Evolutionary conservation across 2,113 vertebrate genomes (phyloP).

Genomic region (Callochromis pleurospilus): DNA sequence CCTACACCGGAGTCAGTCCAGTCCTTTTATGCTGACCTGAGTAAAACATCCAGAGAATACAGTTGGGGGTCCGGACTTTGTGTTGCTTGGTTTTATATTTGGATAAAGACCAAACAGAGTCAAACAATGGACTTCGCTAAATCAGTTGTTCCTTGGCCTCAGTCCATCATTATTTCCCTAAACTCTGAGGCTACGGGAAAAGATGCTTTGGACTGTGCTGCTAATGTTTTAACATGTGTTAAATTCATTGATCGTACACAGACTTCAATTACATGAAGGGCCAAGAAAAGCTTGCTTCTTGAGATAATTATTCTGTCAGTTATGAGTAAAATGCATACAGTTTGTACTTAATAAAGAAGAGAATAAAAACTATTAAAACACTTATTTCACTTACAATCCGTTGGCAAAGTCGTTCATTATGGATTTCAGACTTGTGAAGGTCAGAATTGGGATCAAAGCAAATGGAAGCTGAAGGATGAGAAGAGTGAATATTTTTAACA

Average conservation of each 20-base stretch:
- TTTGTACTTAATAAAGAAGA: neutral
- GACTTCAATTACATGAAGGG: neutral
- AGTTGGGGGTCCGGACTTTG: neutral
- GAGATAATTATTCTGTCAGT: neutral
- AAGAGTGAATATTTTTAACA: neutral
- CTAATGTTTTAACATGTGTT: neutral
- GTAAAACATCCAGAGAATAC: neutral
- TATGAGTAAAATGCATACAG: neutral
- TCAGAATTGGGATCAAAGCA: constrained; percentile 92
- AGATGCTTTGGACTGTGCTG: neutral
- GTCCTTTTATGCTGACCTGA: neutral
- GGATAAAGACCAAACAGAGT: neutral
- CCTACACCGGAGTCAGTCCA: neutral
- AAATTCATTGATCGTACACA: neutral
- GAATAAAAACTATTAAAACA: neutral
- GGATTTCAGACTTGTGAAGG: constrained; percentile 86
- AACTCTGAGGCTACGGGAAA: neutral
- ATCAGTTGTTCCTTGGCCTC: neutral
- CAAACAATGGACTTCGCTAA: neutral
- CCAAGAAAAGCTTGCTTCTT: neutral
- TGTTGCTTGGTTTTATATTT: neutral
- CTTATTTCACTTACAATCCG: constrained; percentile 80
- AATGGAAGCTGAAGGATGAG: constrained; percentile 82
- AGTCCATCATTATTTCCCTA: neutral
- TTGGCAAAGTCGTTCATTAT: constrained; percentile 93